Evolutionary conservation across 2,113 vertebrate genomes (phyloP).

Genomic region (Limanda limanda): DNA sequence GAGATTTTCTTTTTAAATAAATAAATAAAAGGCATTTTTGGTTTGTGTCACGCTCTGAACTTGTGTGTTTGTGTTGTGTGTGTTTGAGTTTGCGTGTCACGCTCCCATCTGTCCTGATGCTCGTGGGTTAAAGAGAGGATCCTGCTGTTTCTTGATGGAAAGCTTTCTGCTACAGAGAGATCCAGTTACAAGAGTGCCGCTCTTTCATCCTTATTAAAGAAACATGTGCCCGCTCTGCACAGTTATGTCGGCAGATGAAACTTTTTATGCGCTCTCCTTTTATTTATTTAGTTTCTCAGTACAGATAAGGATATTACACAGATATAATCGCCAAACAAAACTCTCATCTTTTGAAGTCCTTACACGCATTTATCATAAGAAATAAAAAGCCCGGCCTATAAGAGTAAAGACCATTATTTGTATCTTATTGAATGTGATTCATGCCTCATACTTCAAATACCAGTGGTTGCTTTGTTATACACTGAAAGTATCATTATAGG

Average conservation of each 20-base stretch:
- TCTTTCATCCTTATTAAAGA: conserved; percentile 88
- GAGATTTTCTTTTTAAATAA: background rate
- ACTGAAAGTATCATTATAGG: conserved; percentile 30
- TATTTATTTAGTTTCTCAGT: conserved; percentile 13
- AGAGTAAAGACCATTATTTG: conserved; percentile 6
- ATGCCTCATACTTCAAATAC: conserved; percentile 22
- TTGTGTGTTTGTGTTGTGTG: conserved; percentile 4
- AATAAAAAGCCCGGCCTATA: background rate
- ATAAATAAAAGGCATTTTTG: background rate
- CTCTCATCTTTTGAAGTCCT: conserved; percentile 7
- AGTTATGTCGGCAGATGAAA: conserved; percentile 54
- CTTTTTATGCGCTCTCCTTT: conserved; percentile 39
- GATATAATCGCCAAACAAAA: background rate
- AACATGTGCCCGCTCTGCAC: conserved; percentile 76
- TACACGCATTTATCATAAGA: background rate
- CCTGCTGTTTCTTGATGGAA: conserved; percentile 83
- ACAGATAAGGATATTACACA: conserved; percentile 28
- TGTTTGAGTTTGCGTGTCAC: conserved; percentile 77
- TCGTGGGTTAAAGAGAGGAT: conserved; percentile 78
- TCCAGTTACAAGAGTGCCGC: conserved; percentile 80
- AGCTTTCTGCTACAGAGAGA: conserved; percentile 81
- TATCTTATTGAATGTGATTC: background rate
- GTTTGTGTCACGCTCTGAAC: conserved; percentile 35
- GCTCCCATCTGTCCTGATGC: conserved; percentile 78
- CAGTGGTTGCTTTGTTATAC: conserved; percentile 35